Evolutionary conservation across 2,113 vertebrate genomes (phyloP), one percentile per base, ranked within the genome.

Genomic region (Zosterops lateralis): DNA sequence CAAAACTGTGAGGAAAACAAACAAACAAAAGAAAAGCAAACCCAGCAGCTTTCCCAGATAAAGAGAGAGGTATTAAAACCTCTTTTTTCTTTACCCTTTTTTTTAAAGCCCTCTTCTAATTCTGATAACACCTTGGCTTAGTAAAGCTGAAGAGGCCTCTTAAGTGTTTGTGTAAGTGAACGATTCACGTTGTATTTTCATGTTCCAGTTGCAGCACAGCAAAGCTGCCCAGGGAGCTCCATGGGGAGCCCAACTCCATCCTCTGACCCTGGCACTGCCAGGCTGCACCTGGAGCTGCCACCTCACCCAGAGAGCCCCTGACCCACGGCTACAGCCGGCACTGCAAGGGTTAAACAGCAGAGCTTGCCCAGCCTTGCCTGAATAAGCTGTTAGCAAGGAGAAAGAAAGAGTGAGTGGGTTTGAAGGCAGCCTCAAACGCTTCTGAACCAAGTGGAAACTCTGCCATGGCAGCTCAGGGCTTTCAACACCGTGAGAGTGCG

Each of bases 401-500:
- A 18, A 48, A 53, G 34, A 22, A 28, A 4, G 10, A 50, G 14
- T 3, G 26, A 89, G 56, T 0, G 5, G 20, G 26, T 10, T 51
- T 34, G 31, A 57, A 16, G 60, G n/a, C 26, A 53, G 57, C 32
- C 31, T 47, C 61, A 40, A 32, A 62, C 1, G 14, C 24, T 67
- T 28, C 42, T 10, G 57, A 45, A 42, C 12, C 25, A 12, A 36
- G 8, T 19, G 54, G 64, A 36, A 15, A 7, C 58, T 17, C 31
- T 24, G 64, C 34, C 17, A 2, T 0, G 7, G 17, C 72, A 58
- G 44, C 44, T 45, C 14, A 17, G 38, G 64, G n/a, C 50, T 66
- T 15, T 29, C 51, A 2, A 1, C 3, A 4, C 10, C 4, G 1
- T 5, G 38, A 50, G 57, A 72, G 7, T 3, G 2, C 1, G 9